Conservation (phyloP, 1,140 invertebrate genomes). For the Polypedilum vanderplanki region DNA sequence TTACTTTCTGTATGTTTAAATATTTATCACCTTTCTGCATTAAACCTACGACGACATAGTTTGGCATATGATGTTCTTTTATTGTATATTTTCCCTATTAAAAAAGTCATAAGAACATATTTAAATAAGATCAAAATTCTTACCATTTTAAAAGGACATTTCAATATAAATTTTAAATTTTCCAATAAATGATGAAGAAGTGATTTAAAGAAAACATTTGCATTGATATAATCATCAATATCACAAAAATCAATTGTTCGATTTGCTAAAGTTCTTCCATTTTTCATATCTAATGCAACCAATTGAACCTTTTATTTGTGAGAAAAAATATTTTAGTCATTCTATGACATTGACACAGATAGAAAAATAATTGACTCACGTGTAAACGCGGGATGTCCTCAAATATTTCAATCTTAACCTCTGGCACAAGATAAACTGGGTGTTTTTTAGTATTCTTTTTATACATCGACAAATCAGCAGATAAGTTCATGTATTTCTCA, state of each 20-base stretch:
- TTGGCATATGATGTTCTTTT: background rate
- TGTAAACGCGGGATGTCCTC: background rate
- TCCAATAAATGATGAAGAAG: background rate
- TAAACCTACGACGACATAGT: background rate
- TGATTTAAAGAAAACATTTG: background rate
- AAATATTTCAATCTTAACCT: background rate
- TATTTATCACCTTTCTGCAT: background rate
- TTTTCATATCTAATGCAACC: background rate
- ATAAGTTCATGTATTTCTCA: background rate
- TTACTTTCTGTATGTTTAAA: background rate
- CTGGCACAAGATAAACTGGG: background rate
- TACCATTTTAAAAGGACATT: constrained; percentile 23
- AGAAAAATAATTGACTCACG: background rate
- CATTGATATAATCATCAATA: background rate
- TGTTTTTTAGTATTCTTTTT: background rate
- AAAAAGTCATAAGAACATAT: background rate
- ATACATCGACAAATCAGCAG: background rate
- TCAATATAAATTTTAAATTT: background rate
- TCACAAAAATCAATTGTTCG: constrained; percentile 14
- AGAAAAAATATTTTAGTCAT: background rate
- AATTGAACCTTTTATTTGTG: background rate
- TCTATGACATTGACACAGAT: background rate
- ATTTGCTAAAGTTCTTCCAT: background rate
- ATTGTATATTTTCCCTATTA: background rate
- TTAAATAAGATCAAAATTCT: background rate